phyloP scores from a whole-genome alignment of 2,797 vertebrate genomes.

The Gambelia wislizenii region DNA sequence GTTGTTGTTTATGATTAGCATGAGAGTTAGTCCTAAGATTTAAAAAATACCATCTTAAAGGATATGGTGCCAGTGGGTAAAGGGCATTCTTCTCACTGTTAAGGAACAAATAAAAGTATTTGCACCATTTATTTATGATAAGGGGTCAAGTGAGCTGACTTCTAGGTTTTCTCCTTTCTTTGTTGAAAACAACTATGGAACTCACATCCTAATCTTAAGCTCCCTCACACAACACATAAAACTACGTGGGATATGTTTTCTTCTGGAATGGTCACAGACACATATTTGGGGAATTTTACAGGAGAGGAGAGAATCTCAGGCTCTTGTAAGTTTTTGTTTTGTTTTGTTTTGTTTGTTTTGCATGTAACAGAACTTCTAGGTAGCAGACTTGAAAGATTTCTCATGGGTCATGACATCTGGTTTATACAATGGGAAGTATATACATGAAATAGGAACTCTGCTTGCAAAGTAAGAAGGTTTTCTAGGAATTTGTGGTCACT shows the following conservation, averaged over 20 bases:
- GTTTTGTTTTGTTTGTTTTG: no score
- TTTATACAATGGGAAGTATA: no score
- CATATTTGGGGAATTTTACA: neutral
- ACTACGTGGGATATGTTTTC: neutral
- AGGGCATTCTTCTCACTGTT: neutral
- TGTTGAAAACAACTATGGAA: neutral
- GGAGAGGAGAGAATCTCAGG: no score
- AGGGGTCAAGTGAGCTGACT: neutral
- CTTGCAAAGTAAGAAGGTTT: no score
- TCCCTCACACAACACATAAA: neutral
- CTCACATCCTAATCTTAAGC: neutral
- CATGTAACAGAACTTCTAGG: no score
- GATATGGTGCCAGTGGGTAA: neutral
- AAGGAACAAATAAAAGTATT: neutral
- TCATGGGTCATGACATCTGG: no score
- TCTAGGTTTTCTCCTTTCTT: neutral
- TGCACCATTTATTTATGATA: neutral
- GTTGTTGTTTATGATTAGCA: no score
- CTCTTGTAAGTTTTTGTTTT: no score
- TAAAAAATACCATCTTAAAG: neutral
- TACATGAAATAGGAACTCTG: no score
- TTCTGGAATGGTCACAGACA: neutral
- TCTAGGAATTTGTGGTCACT: no score
- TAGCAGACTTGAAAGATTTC: no score
- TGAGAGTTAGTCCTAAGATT: neutral